Percentiles rank a stretch among this genome's conserved stretches.
Evolutionary conservation across 2,113 vertebrate genomes (phyloP).

Genomic region (Gulo gulo): DNA sequence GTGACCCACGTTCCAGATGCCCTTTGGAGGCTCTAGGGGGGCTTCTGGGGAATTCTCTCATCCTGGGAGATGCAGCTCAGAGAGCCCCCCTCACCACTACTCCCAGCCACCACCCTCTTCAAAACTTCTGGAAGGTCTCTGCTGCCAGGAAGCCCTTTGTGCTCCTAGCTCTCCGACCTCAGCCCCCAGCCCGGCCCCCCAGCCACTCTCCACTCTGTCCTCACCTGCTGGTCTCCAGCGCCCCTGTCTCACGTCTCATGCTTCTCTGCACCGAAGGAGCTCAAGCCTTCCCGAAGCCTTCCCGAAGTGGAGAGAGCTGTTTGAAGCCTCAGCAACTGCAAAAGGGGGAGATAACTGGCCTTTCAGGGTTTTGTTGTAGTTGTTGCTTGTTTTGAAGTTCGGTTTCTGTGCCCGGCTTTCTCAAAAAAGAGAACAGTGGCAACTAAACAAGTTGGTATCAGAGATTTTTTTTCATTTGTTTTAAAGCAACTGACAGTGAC

Average conservation of each 20-base stretch:
- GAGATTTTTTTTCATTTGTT: not conserved
- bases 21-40: not conserved
- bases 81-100: not conserved
- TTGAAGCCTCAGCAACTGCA: not conserved
- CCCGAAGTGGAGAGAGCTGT: too few relatives aligned
- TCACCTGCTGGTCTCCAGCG: not conserved
- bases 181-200: not conserved
- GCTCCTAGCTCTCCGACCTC: not conserved
- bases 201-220: not conserved
- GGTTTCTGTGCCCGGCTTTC: constrained; percentile 15
- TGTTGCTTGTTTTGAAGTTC: not conserved
- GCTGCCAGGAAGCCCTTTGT: not conserved
- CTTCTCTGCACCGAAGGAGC: too few relatives aligned
- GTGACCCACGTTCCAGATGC: not conserved
- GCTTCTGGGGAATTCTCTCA: not conserved
- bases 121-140: not conserved
- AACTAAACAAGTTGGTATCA: not conserved
- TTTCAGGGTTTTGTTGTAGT: not conserved
- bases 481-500: not conserved
- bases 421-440: not conserved
- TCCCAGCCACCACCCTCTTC: not conserved
- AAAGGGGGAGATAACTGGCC: not conserved
- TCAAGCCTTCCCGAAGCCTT: too few relatives aligned
- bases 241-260: not conserved
- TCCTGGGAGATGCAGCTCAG: not conserved